Conservation (phyloP, 2,113 vertebrate genomes). For the Coptodon rendalli region DNA sequence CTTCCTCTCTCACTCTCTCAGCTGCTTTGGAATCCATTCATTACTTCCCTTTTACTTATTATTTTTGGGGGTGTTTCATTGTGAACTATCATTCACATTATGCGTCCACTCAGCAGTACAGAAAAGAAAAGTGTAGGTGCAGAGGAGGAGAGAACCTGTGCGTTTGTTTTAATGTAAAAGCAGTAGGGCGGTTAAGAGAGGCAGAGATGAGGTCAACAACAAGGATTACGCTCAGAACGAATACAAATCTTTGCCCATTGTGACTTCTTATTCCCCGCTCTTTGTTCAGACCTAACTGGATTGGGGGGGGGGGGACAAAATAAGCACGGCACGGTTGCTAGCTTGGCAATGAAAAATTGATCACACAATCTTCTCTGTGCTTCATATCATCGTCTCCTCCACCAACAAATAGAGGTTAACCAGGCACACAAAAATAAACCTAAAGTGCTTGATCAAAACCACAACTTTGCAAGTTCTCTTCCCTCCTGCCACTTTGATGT, state of each 20-base stretch:
- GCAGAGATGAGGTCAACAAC: slow-evolving; percentile 13
- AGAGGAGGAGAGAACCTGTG: neutral
- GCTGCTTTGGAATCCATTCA: slow-evolving; percentile 31
- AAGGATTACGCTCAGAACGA: slow-evolving; percentile 11
- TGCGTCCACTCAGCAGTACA: slow-evolving; percentile 4
- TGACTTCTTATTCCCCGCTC: neutral
- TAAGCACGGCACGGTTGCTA: neutral
- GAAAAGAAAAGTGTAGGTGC: neutral
- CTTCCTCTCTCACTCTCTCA: neutral
- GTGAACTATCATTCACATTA: slow-evolving; percentile 28
- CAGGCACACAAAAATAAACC: slow-evolving; percentile 2
- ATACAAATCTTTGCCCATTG: slow-evolving; percentile 14
- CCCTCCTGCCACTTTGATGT: slow-evolving; percentile 7
- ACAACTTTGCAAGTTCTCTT: slow-evolving; percentile 5
- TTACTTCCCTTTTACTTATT: neutral
- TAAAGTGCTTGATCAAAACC: slow-evolving; percentile 17
- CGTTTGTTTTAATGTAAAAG: slow-evolving; percentile 21
- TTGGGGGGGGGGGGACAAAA: neutral
- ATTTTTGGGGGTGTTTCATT: neutral
- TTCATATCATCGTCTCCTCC: neutral
- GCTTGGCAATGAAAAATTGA: slow-evolving; percentile 31
- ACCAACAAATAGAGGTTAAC: neutral
- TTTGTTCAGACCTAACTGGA: neutral
- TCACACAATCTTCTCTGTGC: slow-evolving; percentile 10
- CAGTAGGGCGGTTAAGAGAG: neutral